These are phyloP conservation scores for Calliphora vomitoria DNA, from an alignment of 2,888 invertebrate species.

Conservation along the genomic window DNA sequence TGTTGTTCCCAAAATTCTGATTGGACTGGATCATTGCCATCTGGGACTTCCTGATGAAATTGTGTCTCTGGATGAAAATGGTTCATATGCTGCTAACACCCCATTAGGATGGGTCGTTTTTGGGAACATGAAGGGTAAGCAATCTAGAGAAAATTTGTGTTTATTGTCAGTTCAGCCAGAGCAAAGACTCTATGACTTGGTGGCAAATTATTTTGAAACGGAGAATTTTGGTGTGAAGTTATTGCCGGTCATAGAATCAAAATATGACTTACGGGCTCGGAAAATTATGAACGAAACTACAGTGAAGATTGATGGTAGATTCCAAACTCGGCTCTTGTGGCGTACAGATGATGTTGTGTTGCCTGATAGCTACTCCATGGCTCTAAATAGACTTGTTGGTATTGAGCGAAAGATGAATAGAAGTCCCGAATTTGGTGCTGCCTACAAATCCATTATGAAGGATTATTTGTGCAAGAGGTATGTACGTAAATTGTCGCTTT, in stretches of 20 bases:
- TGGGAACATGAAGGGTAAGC: constrained; percentile 1
- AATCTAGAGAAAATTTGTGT: too few species aligned
- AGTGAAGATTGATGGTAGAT: constrained; percentile 10
- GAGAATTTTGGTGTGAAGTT: background rate
- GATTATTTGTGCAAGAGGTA: constrained; percentile 41
- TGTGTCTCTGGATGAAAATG: too few species aligned
- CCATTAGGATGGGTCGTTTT: constrained; percentile 57
- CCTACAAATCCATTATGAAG: background rate
- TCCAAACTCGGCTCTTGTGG: constrained; percentile 40
- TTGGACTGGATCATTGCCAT: too few species aligned
- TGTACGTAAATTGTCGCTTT: background rate
- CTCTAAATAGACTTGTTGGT: background rate
- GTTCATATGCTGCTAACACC: too few species aligned
- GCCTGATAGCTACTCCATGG: constrained; percentile 48
- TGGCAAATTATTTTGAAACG: too few species aligned
- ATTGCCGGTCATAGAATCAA: constrained; percentile 27
- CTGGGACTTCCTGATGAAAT: too few species aligned
- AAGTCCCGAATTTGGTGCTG: too few species aligned
- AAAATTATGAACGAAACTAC: background rate
- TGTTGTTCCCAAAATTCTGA: too few species aligned
- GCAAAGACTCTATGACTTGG: too few species aligned
- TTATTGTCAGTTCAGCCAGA: too few species aligned
- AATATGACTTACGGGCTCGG: constrained; percentile 20
- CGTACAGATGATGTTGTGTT: constrained; percentile 4
- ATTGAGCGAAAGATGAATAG: too few species aligned